phyloP scores from a whole-genome alignment of 2,888 invertebrate species.

The Lapara coniferarum region DNA sequence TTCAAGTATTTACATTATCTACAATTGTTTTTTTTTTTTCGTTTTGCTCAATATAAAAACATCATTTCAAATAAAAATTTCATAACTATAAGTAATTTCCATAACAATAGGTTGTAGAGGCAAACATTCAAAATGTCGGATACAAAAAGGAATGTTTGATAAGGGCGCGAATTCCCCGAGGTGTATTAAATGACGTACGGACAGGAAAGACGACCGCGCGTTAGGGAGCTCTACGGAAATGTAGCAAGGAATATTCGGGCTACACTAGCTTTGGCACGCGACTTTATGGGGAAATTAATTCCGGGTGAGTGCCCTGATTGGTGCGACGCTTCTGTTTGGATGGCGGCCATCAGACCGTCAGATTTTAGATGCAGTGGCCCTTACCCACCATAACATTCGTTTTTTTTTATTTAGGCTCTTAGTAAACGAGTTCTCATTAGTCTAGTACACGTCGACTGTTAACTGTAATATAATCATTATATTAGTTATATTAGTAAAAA shows the following conservation, averaged over 20 bases:
- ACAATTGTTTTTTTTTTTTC: no score
- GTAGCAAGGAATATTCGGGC: conserved; percentile 12
- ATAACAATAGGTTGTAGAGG: conserved; percentile 16
- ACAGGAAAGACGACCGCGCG: conserved; percentile 21
- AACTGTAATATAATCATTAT: no score
- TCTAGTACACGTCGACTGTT: no score
- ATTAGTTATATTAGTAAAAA: no score
- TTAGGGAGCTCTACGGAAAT: conserved; percentile 13
- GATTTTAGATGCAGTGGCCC: neutral
- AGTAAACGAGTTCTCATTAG: no score
- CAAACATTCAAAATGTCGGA: conserved; percentile 21
- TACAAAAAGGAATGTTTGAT: conserved; percentile 21
- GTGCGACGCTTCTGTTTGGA: neutral
- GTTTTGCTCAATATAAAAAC: no score
- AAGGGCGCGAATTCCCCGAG: conserved; percentile 22
- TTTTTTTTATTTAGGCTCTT: no score
- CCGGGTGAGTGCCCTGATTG: conserved; percentile 12
- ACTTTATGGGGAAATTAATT: conserved; percentile 15
- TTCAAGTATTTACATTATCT: no score
- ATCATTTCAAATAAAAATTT: conserved; percentile 12
- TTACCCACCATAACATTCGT: no score
- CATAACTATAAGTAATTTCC: conserved; percentile 4
- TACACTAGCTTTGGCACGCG: neutral
- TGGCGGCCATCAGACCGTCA: neutral
- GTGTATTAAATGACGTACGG: conserved; percentile 24